Evolutionary conservation across 1,140 invertebrate species (phyloP), one percentile per base, ranked within the genome.

Genomic region (Pseudomyrmex sp.): DNA sequence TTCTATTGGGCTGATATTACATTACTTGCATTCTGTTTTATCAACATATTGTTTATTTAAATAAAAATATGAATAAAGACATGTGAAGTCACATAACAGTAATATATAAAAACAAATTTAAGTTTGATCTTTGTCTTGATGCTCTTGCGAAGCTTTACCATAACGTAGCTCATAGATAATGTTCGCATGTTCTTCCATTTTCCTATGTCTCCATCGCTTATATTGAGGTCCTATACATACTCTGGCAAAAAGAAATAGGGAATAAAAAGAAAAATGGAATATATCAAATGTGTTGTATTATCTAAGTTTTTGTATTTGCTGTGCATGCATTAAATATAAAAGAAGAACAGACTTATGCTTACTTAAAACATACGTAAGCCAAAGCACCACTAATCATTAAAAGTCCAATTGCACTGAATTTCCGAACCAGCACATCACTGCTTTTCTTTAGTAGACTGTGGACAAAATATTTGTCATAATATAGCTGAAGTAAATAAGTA

Each of bases 121-220:
- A 72, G 8, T 52, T 73, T 54, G 46, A 52, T 15, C n/a, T 10
- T 2, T 15, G 10, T 76, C 0, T 10, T 63, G 10, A 13, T 59
- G 1, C 9, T 44, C 2, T 7, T 50, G 26, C 13, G 9, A 23
- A 46, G 23, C 20, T 35, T 12, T 63, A 50, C 70, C 46, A 23
- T 65, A 70, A 2, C 50, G 44, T 3, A 23, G 26, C 20, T 88
- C 70, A 8, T 85, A 88, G n/a, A 89, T 4, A 0, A 54, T 20
- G 10, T 88, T 63, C 26, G 84, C 75, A 4, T 52, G 35, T 26
- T 2, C 1, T 72, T 89, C 70, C 0, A 23, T 0, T 46, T 23
- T 0, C 1, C 2, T 12, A 0, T 10, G 1, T 2, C 0, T 9
- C 0, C 2, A 2, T 0, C 0, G 0, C 0, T 0, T 2, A 1